Percentiles rank a stretch among this genome's conserved stretches.
Conservation (phyloP, 1,140 invertebrate genomes). For the Homalodisca vitripennis region DNA sequence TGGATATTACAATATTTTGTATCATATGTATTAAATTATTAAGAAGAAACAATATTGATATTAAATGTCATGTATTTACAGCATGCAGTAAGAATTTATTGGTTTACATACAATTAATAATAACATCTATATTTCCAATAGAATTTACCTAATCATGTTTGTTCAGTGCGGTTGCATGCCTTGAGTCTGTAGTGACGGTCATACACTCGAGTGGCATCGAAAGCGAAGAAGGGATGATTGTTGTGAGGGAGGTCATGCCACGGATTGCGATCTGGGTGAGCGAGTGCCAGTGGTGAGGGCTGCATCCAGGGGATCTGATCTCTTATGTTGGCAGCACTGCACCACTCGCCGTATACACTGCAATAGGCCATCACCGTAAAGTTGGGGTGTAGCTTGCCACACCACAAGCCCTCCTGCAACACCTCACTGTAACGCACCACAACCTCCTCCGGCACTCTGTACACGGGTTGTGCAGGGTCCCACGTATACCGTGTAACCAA, state of each 20-base stretch:
- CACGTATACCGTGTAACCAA: background rate
- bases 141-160: no score
- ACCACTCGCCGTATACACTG: background rate
- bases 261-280: background rate
- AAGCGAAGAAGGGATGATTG: background rate
- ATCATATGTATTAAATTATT: no score
- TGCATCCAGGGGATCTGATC: background rate
- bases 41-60: no score
- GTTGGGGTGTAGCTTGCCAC: background rate
- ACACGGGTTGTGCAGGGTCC: background rate
- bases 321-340: background rate
- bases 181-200: background rate
- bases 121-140: no score
- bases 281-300: background rate
- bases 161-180: background rate
- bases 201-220: background rate
- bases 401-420: background rate
- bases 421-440: background rate
- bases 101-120: no score
- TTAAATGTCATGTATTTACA: no score
- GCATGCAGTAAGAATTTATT: no score
- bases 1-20: no score
- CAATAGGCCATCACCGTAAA: background rate
- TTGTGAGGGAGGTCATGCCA: background rate
- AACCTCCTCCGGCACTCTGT: background rate